A percentile compares a stretch with the other conserved stretches of the same genome.
phyloP scores from a whole-genome alignment of 2,113 vertebrate species.

The Cryptomyrus ogoouensis region DNA sequence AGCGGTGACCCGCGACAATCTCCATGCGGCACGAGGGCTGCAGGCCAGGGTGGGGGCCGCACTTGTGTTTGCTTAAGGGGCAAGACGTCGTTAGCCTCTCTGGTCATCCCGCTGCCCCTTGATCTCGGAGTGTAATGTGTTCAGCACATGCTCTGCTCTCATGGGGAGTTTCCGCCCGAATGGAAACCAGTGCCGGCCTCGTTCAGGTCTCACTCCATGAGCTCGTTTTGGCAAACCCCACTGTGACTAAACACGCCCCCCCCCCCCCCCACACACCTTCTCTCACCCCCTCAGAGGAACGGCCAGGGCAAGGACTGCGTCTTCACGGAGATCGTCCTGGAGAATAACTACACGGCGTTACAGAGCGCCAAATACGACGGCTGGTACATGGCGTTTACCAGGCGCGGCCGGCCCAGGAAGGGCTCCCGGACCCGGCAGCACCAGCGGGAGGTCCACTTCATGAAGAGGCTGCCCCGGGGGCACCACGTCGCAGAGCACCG shows the following conservation, averaged over 20 bases:
- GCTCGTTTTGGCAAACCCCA: not conserved
- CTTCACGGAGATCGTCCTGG: conserved; percentile 94
- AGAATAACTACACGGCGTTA: conserved; percentile 98
- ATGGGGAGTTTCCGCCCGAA: conserved; percentile 26
- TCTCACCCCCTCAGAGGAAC: conserved; percentile 65
- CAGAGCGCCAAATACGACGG: conserved; percentile 89
- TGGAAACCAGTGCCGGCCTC: conserved; percentile 20
- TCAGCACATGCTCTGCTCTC: conserved; percentile 55
- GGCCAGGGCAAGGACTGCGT: conserved; percentile 93
- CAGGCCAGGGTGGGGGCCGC: conserved; percentile 32
- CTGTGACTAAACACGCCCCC: not conserved
- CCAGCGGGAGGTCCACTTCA: conserved; percentile 97
- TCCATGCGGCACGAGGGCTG: not conserved
- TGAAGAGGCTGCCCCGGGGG: conserved; percentile 93
- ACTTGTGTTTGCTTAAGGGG: conserved; percentile 49
- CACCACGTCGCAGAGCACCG: conserved; percentile 75
- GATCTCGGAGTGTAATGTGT: conserved; percentile 57
- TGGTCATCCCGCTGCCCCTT: conserved; percentile 48
- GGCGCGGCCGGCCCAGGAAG: conserved; percentile 85
- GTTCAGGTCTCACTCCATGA: conserved; percentile 17
- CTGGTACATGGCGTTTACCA: conserved; percentile 99
- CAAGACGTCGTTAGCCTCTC: conserved; percentile 47
- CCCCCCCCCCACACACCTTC: too few relatives aligned
- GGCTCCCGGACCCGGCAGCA: conserved; percentile 95
- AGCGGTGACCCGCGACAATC: not conserved